Evolutionary conservation across 2,888 invertebrate genomes (phyloP).

Genomic region (Leptothorax acervorum): DNA sequence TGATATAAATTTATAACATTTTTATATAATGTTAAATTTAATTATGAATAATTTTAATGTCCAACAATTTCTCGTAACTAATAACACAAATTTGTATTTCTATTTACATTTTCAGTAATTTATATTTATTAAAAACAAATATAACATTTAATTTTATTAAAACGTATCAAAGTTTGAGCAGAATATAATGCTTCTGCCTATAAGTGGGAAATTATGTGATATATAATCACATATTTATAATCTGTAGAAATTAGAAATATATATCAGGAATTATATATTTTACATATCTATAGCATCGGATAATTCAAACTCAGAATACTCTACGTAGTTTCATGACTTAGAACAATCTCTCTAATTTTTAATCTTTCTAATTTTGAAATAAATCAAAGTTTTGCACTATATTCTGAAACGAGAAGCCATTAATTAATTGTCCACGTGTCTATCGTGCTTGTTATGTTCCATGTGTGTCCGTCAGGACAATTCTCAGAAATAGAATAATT

Average conservation of each 20-base stretch:
- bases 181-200: background rate
- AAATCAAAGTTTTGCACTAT: background rate
- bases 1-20: slow-evolving; percentile 17
- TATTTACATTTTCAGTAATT: slow-evolving; percentile 12
- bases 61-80: slow-evolving; percentile 11
- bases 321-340: background rate
- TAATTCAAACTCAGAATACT: background rate
- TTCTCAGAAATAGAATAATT: slow-evolving; percentile 35
- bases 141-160: slow-evolving; percentile 2
- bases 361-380: slow-evolving; percentile 1
- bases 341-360: background rate
- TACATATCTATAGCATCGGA: slow-evolving; percentile 32
- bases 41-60: slow-evolving; percentile 12
- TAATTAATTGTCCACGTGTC: too few relatives aligned
- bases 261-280: slow-evolving; percentile 12
- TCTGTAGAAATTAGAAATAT: background rate
- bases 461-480: slow-evolving; percentile 15
- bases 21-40: slow-evolving; percentile 1
- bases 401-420: slow-evolving; percentile 15
- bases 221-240: background rate
- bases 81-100: background rate
- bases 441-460: background rate
- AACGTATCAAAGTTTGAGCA: background rate
- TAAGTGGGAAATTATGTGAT: background rate
- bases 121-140: slow-evolving; percentile 1